These are phyloP conservation scores for Chrosomus eos DNA, from an alignment of 2,797 vertebrate genomes.

Conservation along the genomic window DNA sequence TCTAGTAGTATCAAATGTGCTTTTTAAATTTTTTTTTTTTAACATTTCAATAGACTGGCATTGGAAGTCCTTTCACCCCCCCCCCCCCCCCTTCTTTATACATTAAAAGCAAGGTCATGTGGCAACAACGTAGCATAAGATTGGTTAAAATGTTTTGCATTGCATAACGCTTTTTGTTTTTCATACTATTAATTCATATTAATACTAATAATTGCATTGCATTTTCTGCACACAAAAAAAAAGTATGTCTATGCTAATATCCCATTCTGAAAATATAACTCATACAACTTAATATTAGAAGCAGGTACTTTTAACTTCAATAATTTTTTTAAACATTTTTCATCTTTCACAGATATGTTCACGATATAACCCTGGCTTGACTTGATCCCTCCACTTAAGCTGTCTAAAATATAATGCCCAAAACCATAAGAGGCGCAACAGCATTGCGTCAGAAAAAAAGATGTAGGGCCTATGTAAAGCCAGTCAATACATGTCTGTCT, in stretches of 20 bases:
- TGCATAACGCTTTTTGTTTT: background rate
- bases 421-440: constrained; percentile 47
- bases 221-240: no score
- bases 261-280: background rate
- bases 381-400: background rate
- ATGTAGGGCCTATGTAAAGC: constrained; percentile 52
- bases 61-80: no score
- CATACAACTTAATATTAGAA: background rate
- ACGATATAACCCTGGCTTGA: background rate
- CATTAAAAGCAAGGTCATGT: background rate
- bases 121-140: background rate
- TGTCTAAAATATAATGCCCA: constrained; percentile 1
- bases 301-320: background rate
- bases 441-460: constrained; percentile 33
- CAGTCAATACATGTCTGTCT: constrained; percentile 66
- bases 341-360: background rate
- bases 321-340: background rate
- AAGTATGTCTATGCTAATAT: background rate
- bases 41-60: background rate
- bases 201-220: background rate
- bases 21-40: background rate
- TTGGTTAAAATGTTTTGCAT: background rate
- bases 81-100: no score
- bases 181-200: no score
- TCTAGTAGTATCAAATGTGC: background rate